Conservation (phyloP, 2,888 invertebrate species). For the Andrena haemorrhoa region DNA sequence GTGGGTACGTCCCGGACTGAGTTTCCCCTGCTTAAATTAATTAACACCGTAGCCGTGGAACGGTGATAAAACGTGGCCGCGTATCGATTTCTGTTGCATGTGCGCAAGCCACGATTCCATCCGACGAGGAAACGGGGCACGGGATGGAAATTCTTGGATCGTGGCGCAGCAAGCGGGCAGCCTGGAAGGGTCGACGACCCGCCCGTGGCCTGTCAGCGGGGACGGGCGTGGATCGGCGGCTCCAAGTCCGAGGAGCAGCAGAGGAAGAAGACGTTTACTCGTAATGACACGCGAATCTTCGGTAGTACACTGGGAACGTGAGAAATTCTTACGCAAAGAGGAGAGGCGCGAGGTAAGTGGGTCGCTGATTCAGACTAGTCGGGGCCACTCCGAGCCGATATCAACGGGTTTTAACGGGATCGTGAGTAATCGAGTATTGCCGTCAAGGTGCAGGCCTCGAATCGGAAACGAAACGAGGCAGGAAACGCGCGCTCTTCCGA, state of each 20-base stretch:
- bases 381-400: slow-evolving; percentile 64
- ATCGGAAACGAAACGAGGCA: slow-evolving; percentile 31
- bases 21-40: too few species aligned
- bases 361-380: slow-evolving; percentile 74
- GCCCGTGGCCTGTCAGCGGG: slow-evolving; percentile 27
- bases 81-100: too few species aligned
- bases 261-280: slow-evolving; percentile 50
- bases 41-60: too few species aligned
- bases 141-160: slow-evolving; percentile 21
- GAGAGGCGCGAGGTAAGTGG: slow-evolving; percentile 69
- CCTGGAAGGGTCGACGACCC: slow-evolving; percentile 41
- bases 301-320: slow-evolving; percentile 55
- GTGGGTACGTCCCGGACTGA: too few species aligned
- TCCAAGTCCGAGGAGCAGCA: slow-evolving; percentile 13
- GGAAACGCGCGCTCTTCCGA: slow-evolving; percentile 39
- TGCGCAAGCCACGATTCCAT: background rate
- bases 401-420: slow-evolving; percentile 79
- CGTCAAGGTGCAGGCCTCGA: slow-evolving; percentile 43
- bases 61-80: too few species aligned
- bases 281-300: slow-evolving; percentile 61
- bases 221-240: slow-evolving; percentile 21
- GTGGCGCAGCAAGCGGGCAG: slow-evolving; percentile 16
- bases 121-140: background rate
- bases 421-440: slow-evolving; percentile 79
- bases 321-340: slow-evolving; percentile 65